Conservation (phyloP, 2,113 vertebrate species). For the Pomatorhinus ruficollis region DNA sequence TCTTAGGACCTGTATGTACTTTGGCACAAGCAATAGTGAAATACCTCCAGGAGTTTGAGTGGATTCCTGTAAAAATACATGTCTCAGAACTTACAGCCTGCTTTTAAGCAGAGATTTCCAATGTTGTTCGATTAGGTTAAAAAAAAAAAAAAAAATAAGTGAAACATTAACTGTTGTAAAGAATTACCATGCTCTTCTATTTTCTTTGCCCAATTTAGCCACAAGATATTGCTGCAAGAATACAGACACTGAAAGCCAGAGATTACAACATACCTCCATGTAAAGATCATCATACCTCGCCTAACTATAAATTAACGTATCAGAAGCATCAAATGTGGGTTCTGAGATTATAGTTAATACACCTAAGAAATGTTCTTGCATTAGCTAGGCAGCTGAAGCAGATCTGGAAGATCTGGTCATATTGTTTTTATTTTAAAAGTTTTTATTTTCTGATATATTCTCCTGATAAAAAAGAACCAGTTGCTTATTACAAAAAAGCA, state of each 20-base stretch:
- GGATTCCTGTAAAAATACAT: slow-evolving; percentile 4
- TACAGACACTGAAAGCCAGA: not conserved
- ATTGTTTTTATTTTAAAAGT: not conserved
- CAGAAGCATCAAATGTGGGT: not conserved
- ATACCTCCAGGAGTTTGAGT: not conserved
- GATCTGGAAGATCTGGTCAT: not conserved
- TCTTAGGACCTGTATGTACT: not conserved
- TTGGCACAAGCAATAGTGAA: not conserved
- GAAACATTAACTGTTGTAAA: not conserved
- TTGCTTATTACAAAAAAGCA: not conserved
- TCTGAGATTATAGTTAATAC: not conserved
- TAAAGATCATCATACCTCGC: not conserved
- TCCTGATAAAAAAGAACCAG: not conserved
- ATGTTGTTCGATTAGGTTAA: not conserved
- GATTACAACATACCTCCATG: not conserved
- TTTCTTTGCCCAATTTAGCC: not conserved
- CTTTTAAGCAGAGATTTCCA: not conserved
- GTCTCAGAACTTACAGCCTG: not conserved
- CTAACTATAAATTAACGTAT: slow-evolving; percentile 10
- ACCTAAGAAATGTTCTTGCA: not conserved
- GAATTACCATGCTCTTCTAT: not conserved
- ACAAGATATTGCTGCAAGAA: not conserved
- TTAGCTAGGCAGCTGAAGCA: not conserved
- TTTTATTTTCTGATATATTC: not conserved
- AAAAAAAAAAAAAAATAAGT: not conserved